Conservation (phyloP, 1,140 invertebrate genomes). For the Chelonus insularis region DNA sequence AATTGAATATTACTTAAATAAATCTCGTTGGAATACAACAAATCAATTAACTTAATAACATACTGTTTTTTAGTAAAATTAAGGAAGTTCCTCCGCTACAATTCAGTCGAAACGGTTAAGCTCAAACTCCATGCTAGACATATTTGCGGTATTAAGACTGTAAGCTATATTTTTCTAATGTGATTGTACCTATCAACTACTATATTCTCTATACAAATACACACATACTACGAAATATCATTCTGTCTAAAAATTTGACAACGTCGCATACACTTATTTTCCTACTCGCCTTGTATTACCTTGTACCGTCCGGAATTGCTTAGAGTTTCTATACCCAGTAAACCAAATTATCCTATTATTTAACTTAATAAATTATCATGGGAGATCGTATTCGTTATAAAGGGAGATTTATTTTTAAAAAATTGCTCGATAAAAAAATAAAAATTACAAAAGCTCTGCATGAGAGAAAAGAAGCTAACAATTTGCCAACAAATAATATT, state of each 20-base stretch:
- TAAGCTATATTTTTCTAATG: background rate
- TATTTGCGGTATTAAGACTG: background rate
- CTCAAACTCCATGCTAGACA: background rate
- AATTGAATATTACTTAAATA: too few relatives aligned
- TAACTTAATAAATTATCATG: slow-evolving; percentile 8
- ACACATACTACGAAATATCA: background rate
- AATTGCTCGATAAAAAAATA: slow-evolving; percentile 8
- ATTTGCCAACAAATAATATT: too few relatives aligned
- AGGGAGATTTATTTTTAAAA: slow-evolving; percentile 15
- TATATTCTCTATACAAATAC: background rate
- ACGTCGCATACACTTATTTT: slow-evolving; percentile 6
- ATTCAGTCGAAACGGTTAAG: background rate
- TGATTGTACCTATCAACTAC: background rate
- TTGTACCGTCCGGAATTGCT: background rate
- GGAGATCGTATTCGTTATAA: slow-evolving; percentile 11
- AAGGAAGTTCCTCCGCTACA: background rate
- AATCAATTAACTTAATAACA: too few relatives aligned
- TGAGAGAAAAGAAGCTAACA: background rate
- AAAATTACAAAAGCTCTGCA: background rate
- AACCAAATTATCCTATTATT: background rate
- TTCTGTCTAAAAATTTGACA: slow-evolving; percentile 10
- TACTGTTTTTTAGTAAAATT: too few relatives aligned
- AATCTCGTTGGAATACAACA: too few relatives aligned
- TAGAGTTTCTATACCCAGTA: background rate
- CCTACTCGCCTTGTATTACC: background rate